A percentile compares a stretch with the other conserved stretches of the same genome.
These are phyloP conservation scores for Gallinago undulata DNA, from an alignment of 2,113 vertebrate genomes.

Conservation along the genomic window DNA sequence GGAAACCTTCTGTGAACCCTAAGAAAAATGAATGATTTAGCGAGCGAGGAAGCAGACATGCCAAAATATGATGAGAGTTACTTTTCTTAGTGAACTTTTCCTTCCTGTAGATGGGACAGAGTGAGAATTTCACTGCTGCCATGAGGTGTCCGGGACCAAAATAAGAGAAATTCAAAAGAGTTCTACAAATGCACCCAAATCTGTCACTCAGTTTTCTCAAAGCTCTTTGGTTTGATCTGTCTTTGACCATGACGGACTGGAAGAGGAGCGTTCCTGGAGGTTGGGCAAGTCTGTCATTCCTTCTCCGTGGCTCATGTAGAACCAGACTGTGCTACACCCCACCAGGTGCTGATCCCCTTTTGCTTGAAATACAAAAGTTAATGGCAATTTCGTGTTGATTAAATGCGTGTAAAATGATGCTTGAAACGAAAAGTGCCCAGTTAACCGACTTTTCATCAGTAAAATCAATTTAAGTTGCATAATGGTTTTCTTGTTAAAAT, in stretches of 20 bases:
- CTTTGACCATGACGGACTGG: not conserved
- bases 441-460: not conserved
- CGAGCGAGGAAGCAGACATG: not conserved
- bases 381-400: not conserved
- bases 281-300: not conserved
- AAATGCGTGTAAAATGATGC: not conserved
- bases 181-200: not conserved
- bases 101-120: not conserved
- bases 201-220: not conserved
- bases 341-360: not conserved
- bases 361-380: not conserved
- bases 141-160: not conserved
- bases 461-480: not conserved
- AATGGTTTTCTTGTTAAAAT: constrained; percentile 7
- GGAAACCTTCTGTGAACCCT: not conserved
- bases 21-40: not conserved
- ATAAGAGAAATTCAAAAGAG: not conserved
- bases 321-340: not conserved
- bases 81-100: not conserved
- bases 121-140: not conserved
- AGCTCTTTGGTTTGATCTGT: not conserved
- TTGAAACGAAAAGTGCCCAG: not conserved
- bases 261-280: not conserved
- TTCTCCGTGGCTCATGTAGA: not conserved
- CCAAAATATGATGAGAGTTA: not conserved